Evolutionary conservation across 1,140 invertebrate genomes (phyloP).

Genomic region (Drosophila subpulchrella): DNA sequence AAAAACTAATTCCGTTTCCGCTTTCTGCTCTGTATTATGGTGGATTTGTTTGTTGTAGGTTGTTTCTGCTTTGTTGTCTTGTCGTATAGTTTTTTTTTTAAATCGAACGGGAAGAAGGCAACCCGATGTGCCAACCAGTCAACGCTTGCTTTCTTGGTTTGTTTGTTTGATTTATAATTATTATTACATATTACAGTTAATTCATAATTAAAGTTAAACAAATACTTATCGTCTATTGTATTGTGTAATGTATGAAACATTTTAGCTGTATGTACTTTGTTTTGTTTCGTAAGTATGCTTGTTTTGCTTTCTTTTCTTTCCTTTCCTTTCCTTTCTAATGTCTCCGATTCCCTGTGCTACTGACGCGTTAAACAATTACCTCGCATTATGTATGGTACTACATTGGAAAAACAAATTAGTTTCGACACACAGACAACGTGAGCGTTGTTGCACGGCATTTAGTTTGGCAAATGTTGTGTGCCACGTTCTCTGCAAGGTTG

Average conservation of each 20-base stretch:
- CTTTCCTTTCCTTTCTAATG: slow-evolving; percentile 1
- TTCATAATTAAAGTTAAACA: slow-evolving; percentile 81
- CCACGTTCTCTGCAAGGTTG: slow-evolving; percentile 28
- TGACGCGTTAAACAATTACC: slow-evolving; percentile 74
- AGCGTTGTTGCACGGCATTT: slow-evolving; percentile 28
- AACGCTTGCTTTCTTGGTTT: slow-evolving; percentile 34
- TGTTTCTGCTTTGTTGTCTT: slow-evolving; percentile 31
- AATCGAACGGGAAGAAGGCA: slow-evolving; percentile 32
- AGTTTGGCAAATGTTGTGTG: slow-evolving; percentile 37
- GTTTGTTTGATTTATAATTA: slow-evolving; percentile 54
- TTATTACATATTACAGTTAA: slow-evolving; percentile 77
- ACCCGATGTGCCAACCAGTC: slow-evolving; percentile 52
- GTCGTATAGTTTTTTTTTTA: slow-evolving; percentile 33
- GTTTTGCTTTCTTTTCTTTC: neutral
- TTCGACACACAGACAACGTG: slow-evolving; percentile 52
- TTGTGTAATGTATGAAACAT: slow-evolving; percentile 69
- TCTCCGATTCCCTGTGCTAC: slow-evolving; percentile 45
- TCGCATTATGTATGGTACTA: slow-evolving; percentile 73
- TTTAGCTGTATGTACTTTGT: slow-evolving; percentile 31
- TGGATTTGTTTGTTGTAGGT: slow-evolving; percentile 69
- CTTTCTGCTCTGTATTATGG: slow-evolving; percentile 51
- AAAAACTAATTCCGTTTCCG: slow-evolving; percentile 57
- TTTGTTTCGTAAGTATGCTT: slow-evolving; percentile 35
- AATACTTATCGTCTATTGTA: slow-evolving; percentile 78
- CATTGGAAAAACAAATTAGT: slow-evolving; percentile 75